Conservation (phyloP, 2,113 vertebrate genomes). For the Nannospalax galili region DNA sequence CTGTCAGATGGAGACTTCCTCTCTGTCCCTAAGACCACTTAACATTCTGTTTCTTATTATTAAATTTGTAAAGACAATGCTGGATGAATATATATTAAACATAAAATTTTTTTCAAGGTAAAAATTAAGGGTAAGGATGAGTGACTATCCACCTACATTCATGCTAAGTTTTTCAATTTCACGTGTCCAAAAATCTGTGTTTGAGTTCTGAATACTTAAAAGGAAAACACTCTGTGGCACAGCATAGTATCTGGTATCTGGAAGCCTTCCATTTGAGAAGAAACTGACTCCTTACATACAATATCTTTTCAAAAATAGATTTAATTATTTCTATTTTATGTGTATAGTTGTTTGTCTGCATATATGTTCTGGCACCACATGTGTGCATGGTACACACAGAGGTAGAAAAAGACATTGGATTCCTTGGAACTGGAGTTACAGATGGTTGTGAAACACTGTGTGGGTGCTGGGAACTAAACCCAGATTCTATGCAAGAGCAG, state of each 20-base stretch:
- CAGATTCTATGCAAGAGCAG: neutral
- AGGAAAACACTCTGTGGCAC: neutral
- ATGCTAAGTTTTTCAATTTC: neutral
- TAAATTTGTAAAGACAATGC: neutral
- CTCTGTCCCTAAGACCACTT: conserved; percentile 31
- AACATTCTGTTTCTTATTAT: conserved; percentile 3
- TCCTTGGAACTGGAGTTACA: too few species aligned
- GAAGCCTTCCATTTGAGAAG: neutral
- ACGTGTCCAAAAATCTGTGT: neutral
- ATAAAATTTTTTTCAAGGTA: neutral
- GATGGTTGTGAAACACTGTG: neutral
- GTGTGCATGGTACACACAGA: neutral
- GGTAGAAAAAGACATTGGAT: neutral
- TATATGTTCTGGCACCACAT: neutral
- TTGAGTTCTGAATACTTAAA: neutral
- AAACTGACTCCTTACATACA: neutral
- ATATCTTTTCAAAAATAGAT: neutral
- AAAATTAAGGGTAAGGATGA: neutral
- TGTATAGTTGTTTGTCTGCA: too few species aligned
- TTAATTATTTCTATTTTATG: neutral
- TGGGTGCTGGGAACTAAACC: neutral
- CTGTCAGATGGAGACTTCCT: conserved; percentile 36
- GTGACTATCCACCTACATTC: neutral
- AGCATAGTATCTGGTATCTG: neutral
- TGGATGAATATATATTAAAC: neutral